These are phyloP conservation scores for Craterocephalus amniculus DNA, from an alignment of 2,797 vertebrate genomes.

Conservation along the genomic window DNA sequence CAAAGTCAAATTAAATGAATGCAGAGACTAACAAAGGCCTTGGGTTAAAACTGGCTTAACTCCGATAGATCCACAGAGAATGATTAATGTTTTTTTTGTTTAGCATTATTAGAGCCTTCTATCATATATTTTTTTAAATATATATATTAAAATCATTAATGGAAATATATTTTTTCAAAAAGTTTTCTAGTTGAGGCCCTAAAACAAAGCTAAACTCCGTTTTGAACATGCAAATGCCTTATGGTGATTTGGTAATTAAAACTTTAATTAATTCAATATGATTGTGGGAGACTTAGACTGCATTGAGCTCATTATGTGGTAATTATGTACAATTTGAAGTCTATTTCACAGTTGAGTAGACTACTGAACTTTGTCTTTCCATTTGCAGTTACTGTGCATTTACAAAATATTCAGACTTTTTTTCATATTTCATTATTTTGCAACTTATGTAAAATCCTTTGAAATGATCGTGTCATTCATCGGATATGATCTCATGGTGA, in stretches of 20 bases:
- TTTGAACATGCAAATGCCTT: slow-evolving; percentile 61
- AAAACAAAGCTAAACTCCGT: slow-evolving; percentile 49
- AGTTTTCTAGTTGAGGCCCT: neutral
- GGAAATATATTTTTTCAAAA: too few species aligned
- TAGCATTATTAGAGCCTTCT: too few species aligned
- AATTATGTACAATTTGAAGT: slow-evolving; percentile 80
- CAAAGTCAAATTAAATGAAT: too few species aligned
- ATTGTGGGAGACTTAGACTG: slow-evolving; percentile 65
- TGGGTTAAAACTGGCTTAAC: too few species aligned
- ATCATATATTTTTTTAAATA: too few species aligned
- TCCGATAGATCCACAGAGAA: too few species aligned
- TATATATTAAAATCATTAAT: too few species aligned
- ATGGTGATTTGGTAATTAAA: slow-evolving; percentile 75
- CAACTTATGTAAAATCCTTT: neutral
- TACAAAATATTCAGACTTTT: neutral
- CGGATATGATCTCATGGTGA: too few species aligned
- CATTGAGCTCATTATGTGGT: slow-evolving; percentile 75
- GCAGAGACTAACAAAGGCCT: too few species aligned
- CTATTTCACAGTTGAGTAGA: slow-evolving; percentile 82
- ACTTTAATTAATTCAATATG: slow-evolving; percentile 76
- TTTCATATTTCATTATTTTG: neutral
- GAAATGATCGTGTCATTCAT: neutral
- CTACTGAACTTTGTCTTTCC: slow-evolving; percentile 64
- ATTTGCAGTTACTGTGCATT: slow-evolving; percentile 24
- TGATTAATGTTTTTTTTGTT: too few species aligned